Conservation (phyloP, 2,113 vertebrate species). For the Aythya baeri region DNA sequence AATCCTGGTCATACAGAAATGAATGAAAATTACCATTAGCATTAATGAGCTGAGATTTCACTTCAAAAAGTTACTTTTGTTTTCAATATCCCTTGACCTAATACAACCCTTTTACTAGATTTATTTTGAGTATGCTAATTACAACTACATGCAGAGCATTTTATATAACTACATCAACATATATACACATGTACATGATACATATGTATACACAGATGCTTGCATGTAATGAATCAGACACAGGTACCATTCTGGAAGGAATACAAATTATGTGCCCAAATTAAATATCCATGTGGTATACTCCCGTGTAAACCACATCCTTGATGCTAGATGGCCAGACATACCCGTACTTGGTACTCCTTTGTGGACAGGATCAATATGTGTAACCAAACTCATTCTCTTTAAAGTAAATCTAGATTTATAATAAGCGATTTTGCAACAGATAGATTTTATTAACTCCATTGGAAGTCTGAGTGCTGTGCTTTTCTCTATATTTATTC, state of each 20-base stretch:
- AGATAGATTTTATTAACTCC: neutral
- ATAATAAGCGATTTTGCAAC: neutral
- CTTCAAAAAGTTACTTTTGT: neutral
- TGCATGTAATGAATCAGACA: neutral
- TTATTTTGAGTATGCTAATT: neutral
- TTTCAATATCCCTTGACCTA: constrained; percentile 19
- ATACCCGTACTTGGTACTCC: neutral
- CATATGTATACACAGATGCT: neutral
- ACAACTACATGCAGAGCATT: neutral
- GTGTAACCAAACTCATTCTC: neutral
- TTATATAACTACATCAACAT: neutral
- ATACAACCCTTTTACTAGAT: neutral
- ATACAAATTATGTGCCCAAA: neutral
- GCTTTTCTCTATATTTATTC: neutral
- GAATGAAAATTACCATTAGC: neutral
- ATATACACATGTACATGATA: neutral
- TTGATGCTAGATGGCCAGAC: neutral
- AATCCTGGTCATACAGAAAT: neutral
- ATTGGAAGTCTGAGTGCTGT: neutral
- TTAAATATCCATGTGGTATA: neutral
- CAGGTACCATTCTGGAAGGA: neutral
- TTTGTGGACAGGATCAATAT: neutral
- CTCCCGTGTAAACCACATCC: neutral
- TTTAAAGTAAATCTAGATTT: neutral
- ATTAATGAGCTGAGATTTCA: neutral